These are phyloP conservation scores for Cacoxenus indagator DNA, from an alignment of 2,888 invertebrate species.

Conservation along the genomic window DNA sequence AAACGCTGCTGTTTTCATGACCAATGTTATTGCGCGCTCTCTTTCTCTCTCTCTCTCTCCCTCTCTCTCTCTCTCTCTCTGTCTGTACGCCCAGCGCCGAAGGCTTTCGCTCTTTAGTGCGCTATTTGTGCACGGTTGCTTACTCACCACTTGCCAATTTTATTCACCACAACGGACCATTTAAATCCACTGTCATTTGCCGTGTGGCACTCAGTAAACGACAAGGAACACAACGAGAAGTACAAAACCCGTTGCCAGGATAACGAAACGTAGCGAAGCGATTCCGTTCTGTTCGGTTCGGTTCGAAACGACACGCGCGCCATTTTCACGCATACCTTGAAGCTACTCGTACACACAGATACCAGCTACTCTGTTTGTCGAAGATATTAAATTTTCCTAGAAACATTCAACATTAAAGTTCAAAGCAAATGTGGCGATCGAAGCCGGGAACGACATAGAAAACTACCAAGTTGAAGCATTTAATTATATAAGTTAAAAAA, in stretches of 20 bases:
- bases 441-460: neutral
- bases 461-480: neutral
- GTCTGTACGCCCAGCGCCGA: too few relatives aligned
- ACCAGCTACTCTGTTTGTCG: neutral
- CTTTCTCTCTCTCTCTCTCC: too few relatives aligned
- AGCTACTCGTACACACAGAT: neutral
- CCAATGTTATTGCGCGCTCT: too few relatives aligned
- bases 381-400: conserved; percentile 1
- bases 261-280: neutral
- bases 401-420: conserved; percentile 2
- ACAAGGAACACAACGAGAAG: conserved; percentile 39
- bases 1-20: conserved; percentile 26
- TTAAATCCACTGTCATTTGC: neutral
- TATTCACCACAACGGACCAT: conserved; percentile 12
- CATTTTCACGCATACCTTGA: neutral
- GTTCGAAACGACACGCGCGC: neutral
- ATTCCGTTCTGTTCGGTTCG: neutral
- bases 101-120: conserved; percentile 22
- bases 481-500: neutral
- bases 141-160: conserved; percentile 7
- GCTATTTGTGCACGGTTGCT: neutral
- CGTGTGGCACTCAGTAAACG: conserved; percentile 44
- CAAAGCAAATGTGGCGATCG: conserved; percentile 3
- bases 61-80: too few relatives aligned
- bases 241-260: neutral